These are phyloP conservation scores for Hemichromis elongatus DNA, from an alignment of 2,113 vertebrate species.

Conservation along the genomic window DNA sequence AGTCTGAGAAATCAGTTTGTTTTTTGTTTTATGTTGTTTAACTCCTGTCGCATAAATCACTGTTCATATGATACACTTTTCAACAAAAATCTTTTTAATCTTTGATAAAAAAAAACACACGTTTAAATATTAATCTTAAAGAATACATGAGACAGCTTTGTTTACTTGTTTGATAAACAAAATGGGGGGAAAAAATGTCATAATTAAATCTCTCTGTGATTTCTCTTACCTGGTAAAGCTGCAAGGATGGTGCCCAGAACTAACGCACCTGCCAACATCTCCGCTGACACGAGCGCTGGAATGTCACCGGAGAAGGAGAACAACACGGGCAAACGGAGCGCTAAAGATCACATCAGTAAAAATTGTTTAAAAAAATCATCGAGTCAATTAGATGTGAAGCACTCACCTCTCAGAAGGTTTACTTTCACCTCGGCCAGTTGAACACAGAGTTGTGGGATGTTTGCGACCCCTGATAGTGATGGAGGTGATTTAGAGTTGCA, in stretches of 20 bases:
- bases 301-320: conserved; percentile 33
- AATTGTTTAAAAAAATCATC: accelerated
- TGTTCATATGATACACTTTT: background rate
- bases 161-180: background rate
- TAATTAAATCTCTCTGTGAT: background rate
- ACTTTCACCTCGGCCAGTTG: conserved; percentile 17
- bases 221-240: conserved; percentile 61
- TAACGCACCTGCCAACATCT: conserved; percentile 70
- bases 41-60: background rate
- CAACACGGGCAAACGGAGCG: background rate
- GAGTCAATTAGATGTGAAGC: background rate
- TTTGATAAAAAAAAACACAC: background rate
- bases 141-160: background rate
- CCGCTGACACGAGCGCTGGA: conserved; percentile 51
- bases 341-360: background rate
- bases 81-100: background rate
- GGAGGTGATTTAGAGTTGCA: conserved; percentile 24
- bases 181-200: background rate
- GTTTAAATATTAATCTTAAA: background rate
- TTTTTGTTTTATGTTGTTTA: background rate
- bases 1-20: background rate
- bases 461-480: background rate
- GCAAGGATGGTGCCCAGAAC: conserved; percentile 58
- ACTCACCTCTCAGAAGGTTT: conserved; percentile 35
- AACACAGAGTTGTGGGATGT: background rate